phyloP scores from a whole-genome alignment of 1,140 invertebrate species.

The Neoseiulus cucumeris region DNA sequence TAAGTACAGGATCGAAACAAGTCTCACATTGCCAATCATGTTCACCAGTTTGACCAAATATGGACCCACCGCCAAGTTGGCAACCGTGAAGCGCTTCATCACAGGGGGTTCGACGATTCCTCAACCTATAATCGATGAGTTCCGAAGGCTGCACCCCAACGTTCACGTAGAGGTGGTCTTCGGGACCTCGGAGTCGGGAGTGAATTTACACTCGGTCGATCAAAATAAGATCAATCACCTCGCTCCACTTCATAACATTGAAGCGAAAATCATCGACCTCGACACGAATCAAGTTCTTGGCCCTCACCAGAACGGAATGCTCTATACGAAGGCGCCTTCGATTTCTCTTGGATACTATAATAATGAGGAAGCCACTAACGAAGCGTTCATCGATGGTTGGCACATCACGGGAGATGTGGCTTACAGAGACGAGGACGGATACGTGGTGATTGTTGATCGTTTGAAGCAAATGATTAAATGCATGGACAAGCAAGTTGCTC shows the following conservation, averaged over 20 bases:
- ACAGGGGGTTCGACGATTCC: neutral
- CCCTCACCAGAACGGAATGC: conserved; percentile 8
- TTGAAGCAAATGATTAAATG: conserved; percentile 68
- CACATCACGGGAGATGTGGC: neutral
- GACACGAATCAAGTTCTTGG: neutral
- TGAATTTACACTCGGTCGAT: neutral
- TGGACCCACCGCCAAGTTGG: neutral
- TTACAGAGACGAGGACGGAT: neutral
- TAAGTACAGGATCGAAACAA: neutral
- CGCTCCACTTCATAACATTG: neutral
- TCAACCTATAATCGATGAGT: neutral
- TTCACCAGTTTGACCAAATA: neutral
- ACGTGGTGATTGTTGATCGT: conserved; percentile 34
- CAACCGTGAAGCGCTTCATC: neutral
- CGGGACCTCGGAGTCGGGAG: neutral
- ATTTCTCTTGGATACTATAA: neutral
- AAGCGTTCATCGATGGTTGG: neutral
- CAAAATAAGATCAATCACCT: neutral
- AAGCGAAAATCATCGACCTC: conserved; percentile 11
- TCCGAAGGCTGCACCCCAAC: neutral
- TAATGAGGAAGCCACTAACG: neutral
- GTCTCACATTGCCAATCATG: no score
- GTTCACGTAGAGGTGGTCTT: neutral
- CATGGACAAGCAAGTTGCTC: conserved; percentile 44
- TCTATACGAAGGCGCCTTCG: neutral